These are phyloP conservation scores for Cecropterus lyciades DNA, from an alignment of 1,140 invertebrate genomes.

Conservation along the genomic window DNA sequence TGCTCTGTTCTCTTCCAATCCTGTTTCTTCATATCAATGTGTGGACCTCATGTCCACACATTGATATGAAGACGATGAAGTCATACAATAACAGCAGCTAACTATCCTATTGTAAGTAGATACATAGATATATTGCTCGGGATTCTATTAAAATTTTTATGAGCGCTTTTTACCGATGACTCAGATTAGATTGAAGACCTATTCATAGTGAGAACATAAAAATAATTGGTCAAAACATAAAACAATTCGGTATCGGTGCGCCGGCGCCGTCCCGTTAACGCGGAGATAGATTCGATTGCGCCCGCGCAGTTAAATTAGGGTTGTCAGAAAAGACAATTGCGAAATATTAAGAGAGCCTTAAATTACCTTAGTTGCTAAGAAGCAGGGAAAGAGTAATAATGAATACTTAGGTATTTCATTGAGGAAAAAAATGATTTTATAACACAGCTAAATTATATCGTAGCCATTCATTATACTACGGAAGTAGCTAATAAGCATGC, in stretches of 20 bases:
- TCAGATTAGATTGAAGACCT: conserved; percentile 35
- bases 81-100: neutral
- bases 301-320: conserved; percentile 23
- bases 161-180: conserved; percentile 28
- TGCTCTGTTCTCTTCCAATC: too few relatives aligned
- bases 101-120: neutral
- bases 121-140: neutral
- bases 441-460: too few relatives aligned
- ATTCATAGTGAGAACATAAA: conserved; percentile 38
- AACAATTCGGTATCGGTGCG: conserved; percentile 36
- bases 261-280: conserved; percentile 36
- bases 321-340: neutral
- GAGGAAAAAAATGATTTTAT: too few relatives aligned
- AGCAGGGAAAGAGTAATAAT: too few relatives aligned
- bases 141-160: conserved; percentile 30
- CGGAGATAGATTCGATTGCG: conserved; percentile 29
- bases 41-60: too few relatives aligned
- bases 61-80: too few relatives aligned
- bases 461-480: too few relatives aligned
- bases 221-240: conserved; percentile 41
- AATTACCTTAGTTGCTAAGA: too few relatives aligned
- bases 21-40: too few relatives aligned
- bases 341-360: too few relatives aligned
- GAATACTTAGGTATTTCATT: too few relatives aligned
- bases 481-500: too few relatives aligned